Evolutionary conservation across 2,113 vertebrate genomes (phyloP).

Genomic region (Hippocampus barbouri): DNA sequence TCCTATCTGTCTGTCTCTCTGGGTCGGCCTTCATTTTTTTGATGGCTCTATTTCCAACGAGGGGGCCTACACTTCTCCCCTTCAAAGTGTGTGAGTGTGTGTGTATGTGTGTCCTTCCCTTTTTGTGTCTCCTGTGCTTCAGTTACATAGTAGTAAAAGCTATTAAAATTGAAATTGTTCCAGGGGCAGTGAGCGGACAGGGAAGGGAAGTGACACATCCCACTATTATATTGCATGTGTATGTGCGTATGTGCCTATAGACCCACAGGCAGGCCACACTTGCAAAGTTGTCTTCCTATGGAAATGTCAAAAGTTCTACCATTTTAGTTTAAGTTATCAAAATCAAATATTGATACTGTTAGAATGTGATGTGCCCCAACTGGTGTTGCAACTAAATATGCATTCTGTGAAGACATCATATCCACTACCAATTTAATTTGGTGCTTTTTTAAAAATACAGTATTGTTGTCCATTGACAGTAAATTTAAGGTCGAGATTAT

Average conservation of each 20-base stretch:
- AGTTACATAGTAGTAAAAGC: slow-evolving; percentile 99
- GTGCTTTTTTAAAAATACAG: too few relatives aligned
- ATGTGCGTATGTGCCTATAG: slow-evolving; percentile 16
- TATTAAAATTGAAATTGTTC: slow-evolving; percentile 99
- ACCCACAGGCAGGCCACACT: slow-evolving; percentile 20
- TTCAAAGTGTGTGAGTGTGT: slow-evolving; percentile 15
- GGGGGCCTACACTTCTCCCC: slow-evolving; percentile 38
- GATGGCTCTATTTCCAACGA: slow-evolving; percentile 99
- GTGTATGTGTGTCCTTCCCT: slow-evolving; percentile 37
- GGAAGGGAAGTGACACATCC: slow-evolving; percentile 75
- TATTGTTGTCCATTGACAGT: too few relatives aligned
- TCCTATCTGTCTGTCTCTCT: slow-evolving; percentile 47
- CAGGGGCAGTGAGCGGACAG: slow-evolving; percentile 85
- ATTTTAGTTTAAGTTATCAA: too few relatives aligned
- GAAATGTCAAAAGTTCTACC: neutral
- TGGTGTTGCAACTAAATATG: too few relatives aligned
- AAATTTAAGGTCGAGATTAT: too few relatives aligned
- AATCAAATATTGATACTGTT: too few relatives aligned
- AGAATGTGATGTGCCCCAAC: too few relatives aligned
- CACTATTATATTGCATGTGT: slow-evolving; percentile 75
- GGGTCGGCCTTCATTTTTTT: slow-evolving; percentile 75
- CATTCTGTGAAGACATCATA: too few relatives aligned
- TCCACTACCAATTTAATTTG: too few relatives aligned
- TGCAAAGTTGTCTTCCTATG: neutral
- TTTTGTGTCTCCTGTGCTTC: slow-evolving; percentile 79